Evolutionary conservation across 2,888 invertebrate species (phyloP), one percentile per base, ranked within the genome.

Genomic region (Vandiemenella viatica): DNA sequence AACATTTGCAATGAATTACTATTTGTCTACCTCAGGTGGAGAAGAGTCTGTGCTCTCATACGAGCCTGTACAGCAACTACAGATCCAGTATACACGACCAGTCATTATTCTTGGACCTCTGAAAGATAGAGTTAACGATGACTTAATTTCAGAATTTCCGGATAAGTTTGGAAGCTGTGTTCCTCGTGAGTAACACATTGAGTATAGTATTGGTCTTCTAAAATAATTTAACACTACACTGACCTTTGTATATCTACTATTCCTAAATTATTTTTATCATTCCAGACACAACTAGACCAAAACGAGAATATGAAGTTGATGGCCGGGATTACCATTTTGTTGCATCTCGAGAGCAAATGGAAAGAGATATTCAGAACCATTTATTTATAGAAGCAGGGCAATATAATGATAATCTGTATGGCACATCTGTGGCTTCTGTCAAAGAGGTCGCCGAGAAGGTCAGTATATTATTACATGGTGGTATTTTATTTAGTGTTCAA

Each of bases 111-210:
- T 99, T 62, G 98, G 98, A 52, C 96, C 97, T 38, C 76, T 97
- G 51, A 99, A 99, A 71, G 98, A 99, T 71, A 83, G 95, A 62
- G 91, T 99, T 64, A 98, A 98, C 71, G 98, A 99, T 68, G 97
- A 98, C 71, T 80, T 99, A 56, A 97, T 99, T 66, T 91, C 92
- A 15, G 95, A 97, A 70, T 95, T 91, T 70, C 97, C 98, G 16
- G 96, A 97, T 58, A 90, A 92, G 69, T 99, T 97, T 69, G 96
- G 96, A 62, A 95, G 93, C 71, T 99, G 98, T 75, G 97, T 99
- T 60, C 98, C 98, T 69, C 98, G 97, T 98, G 73, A 85, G 88
- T 81, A 48, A 47, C 32, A 52, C 48, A 37, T 46, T 38, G 3
- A 16, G 8, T 42, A 20, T 21, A 13, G n/a, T 8, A 1, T 13